Evolutionary conservation across 2,113 vertebrate genomes (phyloP).

Genomic region (Andinoacara biseriatus): DNA sequence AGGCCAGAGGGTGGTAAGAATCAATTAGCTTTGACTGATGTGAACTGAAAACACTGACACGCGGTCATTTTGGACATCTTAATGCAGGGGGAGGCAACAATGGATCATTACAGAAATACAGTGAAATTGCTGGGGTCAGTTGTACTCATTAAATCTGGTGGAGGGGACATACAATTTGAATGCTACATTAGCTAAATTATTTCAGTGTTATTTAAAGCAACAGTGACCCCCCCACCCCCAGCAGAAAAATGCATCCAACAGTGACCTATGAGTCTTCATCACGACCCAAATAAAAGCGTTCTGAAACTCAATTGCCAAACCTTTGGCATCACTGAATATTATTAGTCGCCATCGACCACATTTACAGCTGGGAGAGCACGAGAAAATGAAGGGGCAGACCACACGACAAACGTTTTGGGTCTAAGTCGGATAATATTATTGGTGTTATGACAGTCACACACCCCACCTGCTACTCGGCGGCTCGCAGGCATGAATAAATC

Average conservation of each 20-base stretch:
- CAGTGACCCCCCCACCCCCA: background rate
- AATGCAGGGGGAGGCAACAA: slow-evolving; percentile 58
- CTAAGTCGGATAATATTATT: slow-evolving; percentile 60
- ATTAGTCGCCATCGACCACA: slow-evolving; percentile 43
- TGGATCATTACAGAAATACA: slow-evolving; percentile 1
- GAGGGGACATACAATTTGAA: slow-evolving; percentile 22
- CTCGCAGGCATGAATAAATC: slow-evolving; percentile 71
- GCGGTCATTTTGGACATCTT: slow-evolving; percentile 62
- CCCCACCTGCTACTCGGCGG: slow-evolving; percentile 70
- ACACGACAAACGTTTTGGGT: slow-evolving; percentile 46
- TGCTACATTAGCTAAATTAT: background rate
- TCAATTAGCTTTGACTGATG: slow-evolving; percentile 55
- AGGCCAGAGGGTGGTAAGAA: slow-evolving; percentile 15
- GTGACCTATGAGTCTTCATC: slow-evolving; percentile 43
- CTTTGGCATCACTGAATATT: slow-evolving; percentile 33
- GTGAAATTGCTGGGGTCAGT: slow-evolving; percentile 40
- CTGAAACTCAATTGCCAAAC: slow-evolving; percentile 48
- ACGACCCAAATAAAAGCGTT: slow-evolving; percentile 19
- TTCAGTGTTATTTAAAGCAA: background rate
- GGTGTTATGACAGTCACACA: slow-evolving; percentile 60
- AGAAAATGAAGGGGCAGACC: slow-evolving; percentile 29
- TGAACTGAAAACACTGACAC: slow-evolving; percentile 40
- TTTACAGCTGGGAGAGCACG: slow-evolving; percentile 30
- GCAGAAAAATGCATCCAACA: background rate
- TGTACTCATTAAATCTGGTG: background rate